phyloP scores from a whole-genome alignment of 2,113 vertebrate species.

The Argyrosomus japonicus region DNA sequence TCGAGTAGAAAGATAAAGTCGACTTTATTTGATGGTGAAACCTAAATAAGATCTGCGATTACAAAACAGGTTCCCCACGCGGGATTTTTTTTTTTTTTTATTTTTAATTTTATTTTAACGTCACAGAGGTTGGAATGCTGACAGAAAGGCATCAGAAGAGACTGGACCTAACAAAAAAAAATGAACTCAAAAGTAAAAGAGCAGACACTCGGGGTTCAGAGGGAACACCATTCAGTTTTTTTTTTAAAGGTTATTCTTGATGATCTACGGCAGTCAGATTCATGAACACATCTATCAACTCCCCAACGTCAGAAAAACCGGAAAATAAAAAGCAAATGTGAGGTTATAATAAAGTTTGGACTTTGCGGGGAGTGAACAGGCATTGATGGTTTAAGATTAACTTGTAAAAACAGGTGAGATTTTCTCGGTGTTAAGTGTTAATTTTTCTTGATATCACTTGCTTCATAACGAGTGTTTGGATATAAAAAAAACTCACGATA shows the following conservation, averaged over 20 bases:
- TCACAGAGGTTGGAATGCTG: constrained; percentile 93
- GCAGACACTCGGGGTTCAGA: constrained; percentile 51
- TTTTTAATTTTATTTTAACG: constrained; percentile 52
- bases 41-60: constrained; percentile 89
- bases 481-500: constrained; percentile 21
- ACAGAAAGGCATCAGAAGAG: constrained; percentile 87
- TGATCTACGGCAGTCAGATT: constrained; percentile 48
- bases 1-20: constrained; percentile 93
- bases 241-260: constrained; percentile 33
- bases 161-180: constrained; percentile 61
- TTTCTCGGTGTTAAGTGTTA: constrained; percentile 7
- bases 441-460: constrained; percentile 32
- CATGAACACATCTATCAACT: constrained; percentile 41
- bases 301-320: neutral
- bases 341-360: constrained; percentile 28
- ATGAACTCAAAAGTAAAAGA: constrained; percentile 40
- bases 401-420: neutral
- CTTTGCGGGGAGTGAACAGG: constrained; percentile 36
- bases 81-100: constrained; percentile 66
- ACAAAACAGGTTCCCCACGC: constrained; percentile 92
- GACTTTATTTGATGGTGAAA: constrained; percentile 95
- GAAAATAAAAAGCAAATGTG: constrained; percentile 37
- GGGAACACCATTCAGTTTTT: constrained; percentile 29
- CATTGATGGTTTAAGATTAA: constrained; percentile 26
- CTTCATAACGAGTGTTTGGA: constrained; percentile 15